Evolutionary conservation across 2,797 vertebrate species (phyloP).

Genomic region (Enteromius thamalakanensis): DNA sequence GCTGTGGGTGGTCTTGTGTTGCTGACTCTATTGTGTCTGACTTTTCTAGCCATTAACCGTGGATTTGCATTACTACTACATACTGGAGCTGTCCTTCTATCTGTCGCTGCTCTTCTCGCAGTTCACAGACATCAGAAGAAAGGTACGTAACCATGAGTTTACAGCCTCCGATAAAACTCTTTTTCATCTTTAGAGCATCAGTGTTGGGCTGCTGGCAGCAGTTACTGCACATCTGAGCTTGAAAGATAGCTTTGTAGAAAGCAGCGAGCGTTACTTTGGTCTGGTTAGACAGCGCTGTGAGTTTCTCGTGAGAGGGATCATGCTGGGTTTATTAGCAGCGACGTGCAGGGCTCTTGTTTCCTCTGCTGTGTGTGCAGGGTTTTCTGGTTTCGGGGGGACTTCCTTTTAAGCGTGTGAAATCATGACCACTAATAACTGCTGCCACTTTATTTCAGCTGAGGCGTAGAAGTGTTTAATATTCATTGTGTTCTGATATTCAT

Average conservation of each 20-base stretch:
- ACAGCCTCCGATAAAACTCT: not conserved
- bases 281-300: constrained; percentile 2
- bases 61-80: constrained; percentile 97
- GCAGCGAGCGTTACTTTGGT: not conserved
- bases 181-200: not conserved
- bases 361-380: not conserved
- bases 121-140: constrained; percentile 97
- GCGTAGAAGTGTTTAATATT: constrained; percentile 8
- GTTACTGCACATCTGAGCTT: constrained; percentile 3
- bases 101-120: constrained; percentile 97
- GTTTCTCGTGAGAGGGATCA: not conserved
- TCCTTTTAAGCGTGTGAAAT: not conserved
- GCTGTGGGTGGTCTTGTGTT: constrained; percentile 9
- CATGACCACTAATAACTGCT: constrained; percentile 19
- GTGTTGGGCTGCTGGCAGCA: not conserved
- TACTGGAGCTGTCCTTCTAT: constrained; percentile 96
- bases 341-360: not conserved
- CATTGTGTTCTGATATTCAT: not conserved
- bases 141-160: constrained; percentile 81
- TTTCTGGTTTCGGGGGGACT: constrained; percentile 1
- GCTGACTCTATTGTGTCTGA: constrained; percentile 51
- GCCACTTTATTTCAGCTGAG: not conserved
- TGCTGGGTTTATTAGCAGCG: constrained; percentile 1
- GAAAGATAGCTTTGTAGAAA: not conserved
- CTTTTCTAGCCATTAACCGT: constrained; percentile 87